Base-by-base conservation (phyloP, 1,140 invertebrate genomes). In the Leptinotarsa lineolata region DNA sequence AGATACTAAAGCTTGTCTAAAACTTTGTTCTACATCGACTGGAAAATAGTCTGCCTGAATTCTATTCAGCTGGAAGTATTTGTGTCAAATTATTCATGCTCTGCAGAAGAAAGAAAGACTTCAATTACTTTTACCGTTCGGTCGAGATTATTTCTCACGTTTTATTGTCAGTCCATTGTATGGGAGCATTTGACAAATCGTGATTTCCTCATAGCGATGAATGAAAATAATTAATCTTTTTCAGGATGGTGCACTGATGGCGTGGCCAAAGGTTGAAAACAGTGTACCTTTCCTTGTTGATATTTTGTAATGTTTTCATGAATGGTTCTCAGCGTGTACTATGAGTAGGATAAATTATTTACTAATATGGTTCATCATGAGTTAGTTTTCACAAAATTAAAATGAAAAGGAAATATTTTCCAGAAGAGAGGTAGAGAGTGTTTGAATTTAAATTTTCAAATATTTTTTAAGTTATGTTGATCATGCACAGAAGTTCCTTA, bases 31-130 rank as follows among this genome's bases (percentile, higher is more conserved):
- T 22, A 39, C 21, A 65, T n/a, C 5, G 22, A 24, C 16, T 20
- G 22, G 22, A 20, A 8, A 64, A 21, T 64, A 64, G 16, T 54
- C 16, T 16, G 16, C 69, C 3, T 44, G 64, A 65, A 54, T 54
- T 21, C 39, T 44, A 70, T 74, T 59, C 44, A 69, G 67, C 63
- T 59, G 60, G 12, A 73, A 20, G 66, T 70, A 75, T 75, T 72
- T 75, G 61, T 72, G 74, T 75, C 74, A 75, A 75, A 75, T 75
- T 75, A 75, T 75, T 69, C 71, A 75, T 75, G 74, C 74, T 72
- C 39, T 70, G 46, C 44, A 73, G 68, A 63, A 63, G 20, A 68
- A 18, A 1, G 45, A 70, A 72, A 64, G 61, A 69, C 74, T 72
- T 75, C 70, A 72, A 72, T 75, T 75, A 72, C 66, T 30, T 75